These are phyloP conservation scores for Bemisia tabaci DNA, from an alignment of 1,140 invertebrate genomes.

Conservation along the genomic window DNA sequence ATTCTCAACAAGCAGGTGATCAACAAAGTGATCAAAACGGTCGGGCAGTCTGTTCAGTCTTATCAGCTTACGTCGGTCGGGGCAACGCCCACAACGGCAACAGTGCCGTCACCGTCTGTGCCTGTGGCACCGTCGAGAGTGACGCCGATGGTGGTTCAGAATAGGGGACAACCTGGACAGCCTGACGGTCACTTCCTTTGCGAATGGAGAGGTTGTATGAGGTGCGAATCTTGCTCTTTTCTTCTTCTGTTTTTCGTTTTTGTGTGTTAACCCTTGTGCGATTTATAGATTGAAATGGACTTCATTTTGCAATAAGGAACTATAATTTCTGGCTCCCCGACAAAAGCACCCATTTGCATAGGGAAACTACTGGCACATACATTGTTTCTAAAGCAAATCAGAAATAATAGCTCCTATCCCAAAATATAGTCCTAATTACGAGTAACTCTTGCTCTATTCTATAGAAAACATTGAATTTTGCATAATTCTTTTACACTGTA, in stretches of 20 bases:
- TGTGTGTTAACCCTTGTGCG: too few relatives aligned
- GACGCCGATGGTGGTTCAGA: slow-evolving; percentile 14
- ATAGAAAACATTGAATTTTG: too few relatives aligned
- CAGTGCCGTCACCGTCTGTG: slow-evolving; percentile 25
- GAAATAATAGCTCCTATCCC: too few relatives aligned
- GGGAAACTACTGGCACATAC: too few relatives aligned
- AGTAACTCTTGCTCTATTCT: too few relatives aligned
- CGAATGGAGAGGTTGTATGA: slow-evolving; percentile 80
- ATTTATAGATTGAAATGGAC: too few relatives aligned
- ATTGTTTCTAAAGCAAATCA: too few relatives aligned
- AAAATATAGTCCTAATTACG: too few relatives aligned
- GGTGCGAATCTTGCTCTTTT: slow-evolving; percentile 35
- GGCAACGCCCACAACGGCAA: slow-evolving; percentile 1
- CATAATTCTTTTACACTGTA: too few relatives aligned
- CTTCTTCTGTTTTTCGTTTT: slow-evolving; percentile 12
- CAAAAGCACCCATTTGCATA: too few relatives aligned
- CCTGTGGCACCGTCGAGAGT: slow-evolving; percentile 18
- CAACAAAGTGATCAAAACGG: slow-evolving; percentile 16
- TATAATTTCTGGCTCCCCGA: too few relatives aligned
- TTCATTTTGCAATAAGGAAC: too few relatives aligned
- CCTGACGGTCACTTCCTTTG: slow-evolving; percentile 48
- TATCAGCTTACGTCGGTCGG: neutral
- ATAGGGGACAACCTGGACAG: slow-evolving; percentile 2
- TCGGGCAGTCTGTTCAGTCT: slow-evolving; percentile 10
- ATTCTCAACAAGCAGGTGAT: slow-evolving; percentile 8